Evolutionary conservation across 2,888 invertebrate species (phyloP).

Genomic region (Argyresthia goedartella): DNA sequence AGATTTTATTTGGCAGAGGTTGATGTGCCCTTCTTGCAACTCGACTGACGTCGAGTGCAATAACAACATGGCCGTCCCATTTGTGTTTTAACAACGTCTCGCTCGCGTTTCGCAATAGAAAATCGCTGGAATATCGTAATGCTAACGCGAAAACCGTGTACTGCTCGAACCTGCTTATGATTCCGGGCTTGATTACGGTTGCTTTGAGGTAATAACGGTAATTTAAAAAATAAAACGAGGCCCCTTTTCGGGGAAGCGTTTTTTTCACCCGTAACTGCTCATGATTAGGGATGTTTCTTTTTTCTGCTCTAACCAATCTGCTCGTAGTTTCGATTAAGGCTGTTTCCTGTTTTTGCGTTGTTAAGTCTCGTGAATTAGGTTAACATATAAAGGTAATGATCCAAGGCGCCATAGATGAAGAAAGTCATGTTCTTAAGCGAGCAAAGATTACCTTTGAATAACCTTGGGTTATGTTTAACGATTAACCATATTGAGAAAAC

Average conservation of each 20-base stretch:
- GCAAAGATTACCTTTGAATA: no score
- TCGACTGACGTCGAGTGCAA: no score
- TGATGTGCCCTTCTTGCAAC: no score
- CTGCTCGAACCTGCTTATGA: slow-evolving; percentile 25
- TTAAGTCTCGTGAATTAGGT: background rate
- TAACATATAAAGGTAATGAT: background rate
- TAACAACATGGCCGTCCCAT: background rate
- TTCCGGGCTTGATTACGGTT: slow-evolving; percentile 24
- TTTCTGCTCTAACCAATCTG: slow-evolving; percentile 13
- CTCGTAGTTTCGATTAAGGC: slow-evolving; percentile 2
- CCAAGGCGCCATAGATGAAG: no score
- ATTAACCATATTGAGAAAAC: no score
- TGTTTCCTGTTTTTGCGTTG: background rate
- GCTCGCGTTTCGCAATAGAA: background rate
- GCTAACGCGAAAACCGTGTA: slow-evolving; percentile 20
- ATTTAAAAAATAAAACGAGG: slow-evolving; percentile 38
- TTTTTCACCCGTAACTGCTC: slow-evolving; percentile 31
- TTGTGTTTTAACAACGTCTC: background rate
- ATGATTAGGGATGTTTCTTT: slow-evolving; percentile 20
- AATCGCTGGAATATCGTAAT: slow-evolving; percentile 11
- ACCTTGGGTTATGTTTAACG: no score
- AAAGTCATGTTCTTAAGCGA: no score
- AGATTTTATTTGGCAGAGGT: no score
- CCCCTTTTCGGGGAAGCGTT: slow-evolving; percentile 35
- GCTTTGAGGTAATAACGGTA: slow-evolving; percentile 38